A percentile compares a stretch with the other conserved stretches of the same genome.
These are phyloP conservation scores for Odontocerum albicorne DNA, from an alignment of 2,888 invertebrate species.

Conservation along the genomic window DNA sequence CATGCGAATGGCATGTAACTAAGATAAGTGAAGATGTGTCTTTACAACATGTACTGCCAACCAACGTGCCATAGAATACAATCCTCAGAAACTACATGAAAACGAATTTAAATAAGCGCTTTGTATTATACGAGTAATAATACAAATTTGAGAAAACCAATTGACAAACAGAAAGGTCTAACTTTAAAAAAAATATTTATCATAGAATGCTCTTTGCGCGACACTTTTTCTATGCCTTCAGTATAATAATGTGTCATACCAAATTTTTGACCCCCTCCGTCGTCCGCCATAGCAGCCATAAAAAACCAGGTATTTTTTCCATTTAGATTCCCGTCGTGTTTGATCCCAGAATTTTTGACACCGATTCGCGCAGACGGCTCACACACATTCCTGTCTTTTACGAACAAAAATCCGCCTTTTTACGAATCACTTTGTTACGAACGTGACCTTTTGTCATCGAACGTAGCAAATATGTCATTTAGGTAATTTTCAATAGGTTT, in stretches of 20 bases:
- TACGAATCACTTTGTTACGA: constrained; percentile 33
- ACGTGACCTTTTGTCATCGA: constrained; percentile 32
- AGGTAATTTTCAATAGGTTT: neutral
- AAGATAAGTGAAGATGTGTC: too few relatives aligned
- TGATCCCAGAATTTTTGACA: constrained; percentile 29
- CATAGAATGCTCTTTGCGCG: too few relatives aligned
- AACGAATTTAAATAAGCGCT: too few relatives aligned
- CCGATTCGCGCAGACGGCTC: constrained; percentile 16
- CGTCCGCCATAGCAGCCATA: constrained; percentile 8
- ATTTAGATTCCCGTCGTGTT: constrained; percentile 33
- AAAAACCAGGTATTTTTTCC: constrained; percentile 30
- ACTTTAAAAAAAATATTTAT: too few relatives aligned
- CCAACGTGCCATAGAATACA: too few relatives aligned
- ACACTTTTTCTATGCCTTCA: too few relatives aligned
- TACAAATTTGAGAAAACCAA: too few relatives aligned
- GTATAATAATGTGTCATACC: constrained; percentile 2
- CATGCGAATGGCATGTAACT: too few relatives aligned
- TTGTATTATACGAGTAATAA: too few relatives aligned
- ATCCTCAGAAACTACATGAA: too few relatives aligned
- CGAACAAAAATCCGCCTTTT: constrained; percentile 18
- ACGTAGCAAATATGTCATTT: constrained; percentile 14
- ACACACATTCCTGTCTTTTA: constrained; percentile 12
- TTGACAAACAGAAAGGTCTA: too few relatives aligned
- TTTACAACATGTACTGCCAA: too few relatives aligned
- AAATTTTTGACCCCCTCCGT: constrained; percentile 5